These are phyloP conservation scores for Plumapathes pennacea DNA, from an alignment of 92 coral and sea anemone genomes.

Conservation along the genomic window DNA sequence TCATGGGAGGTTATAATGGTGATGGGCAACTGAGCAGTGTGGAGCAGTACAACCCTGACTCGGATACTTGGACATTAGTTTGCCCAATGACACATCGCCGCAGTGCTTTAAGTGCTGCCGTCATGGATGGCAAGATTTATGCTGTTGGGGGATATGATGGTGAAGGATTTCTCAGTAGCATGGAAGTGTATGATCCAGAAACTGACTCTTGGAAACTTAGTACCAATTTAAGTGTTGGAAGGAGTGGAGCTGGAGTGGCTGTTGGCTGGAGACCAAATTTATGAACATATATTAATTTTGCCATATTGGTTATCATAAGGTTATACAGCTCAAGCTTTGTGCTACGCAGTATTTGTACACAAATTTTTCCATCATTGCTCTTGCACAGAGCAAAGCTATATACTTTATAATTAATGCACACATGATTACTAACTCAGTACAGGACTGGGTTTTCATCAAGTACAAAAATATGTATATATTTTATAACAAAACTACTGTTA, in stretches of 20 bases:
- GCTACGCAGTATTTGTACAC: too few relatives aligned
- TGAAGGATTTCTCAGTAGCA: constrained; percentile 63
- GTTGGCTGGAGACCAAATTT: constrained; percentile 74
- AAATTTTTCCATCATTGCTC: too few relatives aligned
- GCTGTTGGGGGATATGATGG: constrained; percentile 86
- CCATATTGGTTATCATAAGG: background rate
- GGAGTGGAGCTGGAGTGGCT: constrained; percentile 86
- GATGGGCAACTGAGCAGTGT: constrained; percentile 67
- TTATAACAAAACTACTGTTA: too few relatives aligned
- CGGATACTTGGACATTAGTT: constrained; percentile 65
- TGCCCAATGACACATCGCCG: constrained; percentile 52
- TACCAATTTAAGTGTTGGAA: constrained; percentile 49
- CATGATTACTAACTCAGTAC: too few relatives aligned
- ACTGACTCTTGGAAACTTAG: constrained; percentile 64
- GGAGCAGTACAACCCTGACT: constrained; percentile 60
- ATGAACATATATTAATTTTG: too few relatives aligned
- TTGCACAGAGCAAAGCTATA: too few relatives aligned
- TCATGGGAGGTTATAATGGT: constrained; percentile 74
- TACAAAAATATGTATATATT: too few relatives aligned
- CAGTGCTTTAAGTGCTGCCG: constrained; percentile 75
- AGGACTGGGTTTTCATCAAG: too few relatives aligned
- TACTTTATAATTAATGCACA: too few relatives aligned
- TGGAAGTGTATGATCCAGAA: constrained; percentile 67
- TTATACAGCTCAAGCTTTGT: too few relatives aligned
- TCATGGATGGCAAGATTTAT: constrained; percentile 49